phyloP scores from a whole-genome alignment of 37 sponge, comb jelly and placozoan species.

The Bolinopsis microptera region DNA sequence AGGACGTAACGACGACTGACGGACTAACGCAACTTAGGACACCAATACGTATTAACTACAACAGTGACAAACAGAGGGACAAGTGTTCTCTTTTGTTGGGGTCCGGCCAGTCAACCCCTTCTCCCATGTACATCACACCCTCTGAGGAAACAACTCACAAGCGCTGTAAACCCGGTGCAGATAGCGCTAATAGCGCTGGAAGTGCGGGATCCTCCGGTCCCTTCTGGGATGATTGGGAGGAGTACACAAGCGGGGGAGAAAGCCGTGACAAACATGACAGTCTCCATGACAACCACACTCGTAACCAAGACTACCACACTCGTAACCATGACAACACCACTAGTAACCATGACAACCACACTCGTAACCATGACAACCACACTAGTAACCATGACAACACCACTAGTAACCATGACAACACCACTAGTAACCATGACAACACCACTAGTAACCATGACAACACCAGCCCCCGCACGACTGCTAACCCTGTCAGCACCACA shows the following conservation, averaged over 20 bases:
- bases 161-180: neutral
- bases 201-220: neutral
- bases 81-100: neutral
- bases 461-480: neutral
- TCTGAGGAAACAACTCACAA: neutral
- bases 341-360: neutral
- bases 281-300: no score
- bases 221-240: neutral
- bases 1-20: neutral
- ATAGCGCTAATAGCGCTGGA: neutral
- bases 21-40: neutral
- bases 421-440: neutral
- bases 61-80: neutral
- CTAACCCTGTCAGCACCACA: no score
- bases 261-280: neutral
- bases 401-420: neutral
- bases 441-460: neutral
- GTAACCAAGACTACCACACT: neutral
- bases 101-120: neutral
- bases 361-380: neutral
- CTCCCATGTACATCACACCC: neutral
- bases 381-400: neutral
- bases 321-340: neutral
- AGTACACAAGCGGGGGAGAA: neutral
- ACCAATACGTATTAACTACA: neutral